phyloP scores from a whole-genome alignment of 2,888 invertebrate species.

The Liopterus haemorrhoidalis region DNA sequence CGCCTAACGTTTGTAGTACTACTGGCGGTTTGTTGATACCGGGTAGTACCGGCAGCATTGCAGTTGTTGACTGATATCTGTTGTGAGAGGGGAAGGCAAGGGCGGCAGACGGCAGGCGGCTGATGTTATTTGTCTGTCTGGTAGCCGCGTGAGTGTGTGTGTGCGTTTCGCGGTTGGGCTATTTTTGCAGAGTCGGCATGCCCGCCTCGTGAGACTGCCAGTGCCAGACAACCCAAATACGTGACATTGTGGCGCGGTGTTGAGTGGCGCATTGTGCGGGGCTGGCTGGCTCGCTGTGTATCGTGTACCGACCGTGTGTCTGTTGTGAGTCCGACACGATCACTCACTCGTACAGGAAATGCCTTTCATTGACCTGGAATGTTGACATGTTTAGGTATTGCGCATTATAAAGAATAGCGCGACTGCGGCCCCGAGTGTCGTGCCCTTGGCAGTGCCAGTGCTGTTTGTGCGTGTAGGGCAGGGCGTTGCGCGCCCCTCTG shows the following conservation, averaged over 20 bases:
- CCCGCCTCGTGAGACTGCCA: too few relatives aligned
- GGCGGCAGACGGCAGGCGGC: too few relatives aligned
- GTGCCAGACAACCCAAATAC: neutral
- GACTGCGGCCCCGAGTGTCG: conserved; percentile 43
- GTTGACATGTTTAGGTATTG: conserved; percentile 41
- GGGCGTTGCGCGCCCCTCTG: conserved; percentile 12
- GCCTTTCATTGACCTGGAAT: conserved; percentile 41
- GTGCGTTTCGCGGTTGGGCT: conserved; percentile 1
- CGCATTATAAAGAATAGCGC: conserved; percentile 47
- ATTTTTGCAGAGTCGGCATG: too few relatives aligned
- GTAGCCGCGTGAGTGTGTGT: conserved; percentile 3
- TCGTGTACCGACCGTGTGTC: too few relatives aligned
- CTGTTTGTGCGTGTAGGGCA: conserved; percentile 10
- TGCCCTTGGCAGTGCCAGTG: conserved; percentile 28
- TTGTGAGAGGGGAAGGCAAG: too few relatives aligned
- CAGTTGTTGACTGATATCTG: too few relatives aligned
- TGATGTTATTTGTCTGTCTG: too few relatives aligned
- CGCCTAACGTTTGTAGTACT: too few relatives aligned
- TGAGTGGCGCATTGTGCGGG: conserved; percentile 5
- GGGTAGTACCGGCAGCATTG: too few relatives aligned
- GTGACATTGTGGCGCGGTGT: neutral
- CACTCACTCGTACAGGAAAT: too few relatives aligned
- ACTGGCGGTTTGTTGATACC: too few relatives aligned
- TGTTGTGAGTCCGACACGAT: too few relatives aligned
- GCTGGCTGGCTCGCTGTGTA: conserved; percentile 14